These are phyloP conservation scores for Nematolebias whitei DNA, from an alignment of 2,113 vertebrate genomes.

Conservation along the genomic window DNA sequence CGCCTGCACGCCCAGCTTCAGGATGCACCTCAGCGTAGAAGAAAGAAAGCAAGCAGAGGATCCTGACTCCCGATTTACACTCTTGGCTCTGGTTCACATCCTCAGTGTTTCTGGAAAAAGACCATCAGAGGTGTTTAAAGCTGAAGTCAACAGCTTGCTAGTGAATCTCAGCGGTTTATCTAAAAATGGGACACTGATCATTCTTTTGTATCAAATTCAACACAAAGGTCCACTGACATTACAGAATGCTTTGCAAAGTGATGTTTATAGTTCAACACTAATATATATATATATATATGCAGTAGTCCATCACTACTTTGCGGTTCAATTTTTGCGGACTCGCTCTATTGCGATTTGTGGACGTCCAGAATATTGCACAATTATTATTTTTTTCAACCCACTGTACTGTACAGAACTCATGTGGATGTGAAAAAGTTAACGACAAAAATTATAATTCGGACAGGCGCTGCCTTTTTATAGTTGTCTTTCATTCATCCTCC, in stretches of 20 bases:
- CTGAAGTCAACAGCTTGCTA: constrained; percentile 35
- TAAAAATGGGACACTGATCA: constrained; percentile 22
- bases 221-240: constrained; percentile 47
- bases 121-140: constrained; percentile 47
- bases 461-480: too few species aligned
- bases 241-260: constrained; percentile 27
- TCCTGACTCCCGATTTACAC: constrained; percentile 14
- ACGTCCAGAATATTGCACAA: too few species aligned
- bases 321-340: too few species aligned
- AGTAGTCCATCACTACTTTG: too few species aligned
- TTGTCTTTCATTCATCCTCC: too few species aligned
- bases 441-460: too few species aligned
- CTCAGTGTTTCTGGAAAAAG: constrained; percentile 42
- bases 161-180: constrained; percentile 52
- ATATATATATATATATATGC: too few species aligned
- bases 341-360: too few species aligned
- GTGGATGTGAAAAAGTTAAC: too few species aligned
- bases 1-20: constrained; percentile 29
- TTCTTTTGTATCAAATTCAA: constrained; percentile 49
- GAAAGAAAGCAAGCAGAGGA: constrained; percentile 57
- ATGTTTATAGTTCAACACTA: too few species aligned
- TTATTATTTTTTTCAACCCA: too few species aligned
- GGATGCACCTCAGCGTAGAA: constrained; percentile 46
- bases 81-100: constrained; percentile 33
- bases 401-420: too few species aligned